Conservation (phyloP, 2,797 vertebrate genomes). For the Bovichtus diacanthus region DNA sequence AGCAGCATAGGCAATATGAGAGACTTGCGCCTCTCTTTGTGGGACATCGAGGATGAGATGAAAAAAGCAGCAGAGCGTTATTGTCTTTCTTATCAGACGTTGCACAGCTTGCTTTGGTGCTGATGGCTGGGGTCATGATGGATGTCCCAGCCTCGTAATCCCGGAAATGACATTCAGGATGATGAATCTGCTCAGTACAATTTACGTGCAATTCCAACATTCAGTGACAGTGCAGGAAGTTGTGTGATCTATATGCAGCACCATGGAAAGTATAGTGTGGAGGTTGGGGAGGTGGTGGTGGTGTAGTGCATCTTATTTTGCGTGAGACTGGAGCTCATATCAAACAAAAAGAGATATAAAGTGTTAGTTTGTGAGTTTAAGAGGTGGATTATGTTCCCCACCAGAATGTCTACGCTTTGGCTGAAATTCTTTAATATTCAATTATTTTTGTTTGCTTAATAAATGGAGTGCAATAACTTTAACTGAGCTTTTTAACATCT, state of each 20-base stretch:
- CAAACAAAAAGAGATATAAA: too few relatives aligned
- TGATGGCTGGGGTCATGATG: background rate
- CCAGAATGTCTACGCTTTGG: background rate
- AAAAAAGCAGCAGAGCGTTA: background rate
- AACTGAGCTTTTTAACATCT: slow-evolving; percentile 17
- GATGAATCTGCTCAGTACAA: background rate
- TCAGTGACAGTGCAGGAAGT: background rate
- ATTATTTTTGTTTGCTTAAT: background rate
- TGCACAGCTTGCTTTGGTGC: background rate
- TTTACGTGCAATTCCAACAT: background rate
- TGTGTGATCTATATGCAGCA: background rate
- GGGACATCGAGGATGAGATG: background rate
- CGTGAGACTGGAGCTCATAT: accelerated
- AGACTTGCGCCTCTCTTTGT: background rate
- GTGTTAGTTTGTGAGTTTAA: too few relatives aligned
- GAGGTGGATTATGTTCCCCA: too few relatives aligned
- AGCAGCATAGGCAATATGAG: too few relatives aligned
- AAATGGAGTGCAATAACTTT: background rate
- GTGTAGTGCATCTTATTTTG: background rate
- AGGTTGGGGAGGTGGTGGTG: background rate
- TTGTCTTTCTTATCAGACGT: too few relatives aligned
- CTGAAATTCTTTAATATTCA: background rate
- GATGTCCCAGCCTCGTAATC: background rate
- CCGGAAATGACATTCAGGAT: background rate
- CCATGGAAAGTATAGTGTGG: background rate